phyloP scores from a whole-genome alignment of 2,113 vertebrate genomes.

The Phodopus roborovskii region DNA sequence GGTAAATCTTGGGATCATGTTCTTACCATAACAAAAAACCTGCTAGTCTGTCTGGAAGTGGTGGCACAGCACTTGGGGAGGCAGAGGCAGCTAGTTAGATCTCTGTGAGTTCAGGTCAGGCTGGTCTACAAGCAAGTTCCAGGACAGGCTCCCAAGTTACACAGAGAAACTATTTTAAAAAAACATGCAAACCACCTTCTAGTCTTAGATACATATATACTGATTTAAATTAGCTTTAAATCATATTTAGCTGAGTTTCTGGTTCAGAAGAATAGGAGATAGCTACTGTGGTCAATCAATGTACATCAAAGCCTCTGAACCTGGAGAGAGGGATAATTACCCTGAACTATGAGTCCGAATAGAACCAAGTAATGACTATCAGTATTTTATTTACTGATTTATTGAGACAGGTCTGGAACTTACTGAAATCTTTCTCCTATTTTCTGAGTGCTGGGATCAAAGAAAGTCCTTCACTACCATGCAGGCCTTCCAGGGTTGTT shows the following conservation, averaged over 20 bases:
- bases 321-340: background rate
- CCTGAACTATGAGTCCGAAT: conserved; percentile 16
- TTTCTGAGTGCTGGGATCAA: background rate
- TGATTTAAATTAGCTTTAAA: conserved; percentile 51
- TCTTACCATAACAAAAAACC: background rate
- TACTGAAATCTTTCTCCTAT: background rate
- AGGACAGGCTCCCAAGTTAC: too few species aligned
- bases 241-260: background rate
- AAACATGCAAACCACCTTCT: background rate
- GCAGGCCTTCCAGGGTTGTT: background rate
- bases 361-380: conserved; percentile 34
- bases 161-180: background rate
- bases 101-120: background rate
- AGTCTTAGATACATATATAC: background rate
- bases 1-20: background rate
- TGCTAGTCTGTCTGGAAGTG: background rate
- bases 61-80: background rate
- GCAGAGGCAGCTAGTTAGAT: background rate
- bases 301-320: background rate
- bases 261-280: background rate
- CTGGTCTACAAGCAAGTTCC: background rate
- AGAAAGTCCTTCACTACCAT: background rate
- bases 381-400: background rate
- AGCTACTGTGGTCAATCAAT: conserved; percentile 43
- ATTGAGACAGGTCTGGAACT: background rate